Percentiles rank a stretch among this genome's conserved stretches.
phyloP scores from a whole-genome alignment of 2,113 vertebrate species.

The Bufo gargarizans region DNA sequence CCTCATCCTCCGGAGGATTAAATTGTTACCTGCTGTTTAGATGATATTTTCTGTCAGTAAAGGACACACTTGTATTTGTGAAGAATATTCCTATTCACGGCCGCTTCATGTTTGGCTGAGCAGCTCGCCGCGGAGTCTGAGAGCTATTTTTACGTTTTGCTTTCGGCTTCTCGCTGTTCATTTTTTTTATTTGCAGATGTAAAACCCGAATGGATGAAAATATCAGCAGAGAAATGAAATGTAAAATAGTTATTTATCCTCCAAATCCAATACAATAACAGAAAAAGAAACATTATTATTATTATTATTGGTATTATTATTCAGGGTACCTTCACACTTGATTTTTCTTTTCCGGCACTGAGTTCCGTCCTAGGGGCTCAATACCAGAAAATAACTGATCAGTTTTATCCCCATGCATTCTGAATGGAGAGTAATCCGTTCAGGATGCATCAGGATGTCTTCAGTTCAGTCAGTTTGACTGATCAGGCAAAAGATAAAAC shows the following conservation, averaged over 20 bases:
- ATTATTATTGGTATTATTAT: too few relatives aligned
- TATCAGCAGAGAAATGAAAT: neutral
- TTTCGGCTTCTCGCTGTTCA: neutral
- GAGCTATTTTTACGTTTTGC: neutral
- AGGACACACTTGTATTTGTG: neutral
- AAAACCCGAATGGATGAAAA: neutral
- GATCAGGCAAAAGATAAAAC: too few relatives aligned
- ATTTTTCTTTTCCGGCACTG: too few relatives aligned
- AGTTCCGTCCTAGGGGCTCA: too few relatives aligned
- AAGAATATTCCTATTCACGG: neutral
- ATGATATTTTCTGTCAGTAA: constrained; percentile 6
- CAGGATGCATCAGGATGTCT: too few relatives aligned
- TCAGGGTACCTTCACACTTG: too few relatives aligned
- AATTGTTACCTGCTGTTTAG: constrained; percentile 38
- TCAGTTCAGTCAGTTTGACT: too few relatives aligned
- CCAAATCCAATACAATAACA: neutral
- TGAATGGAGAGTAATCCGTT: too few relatives aligned
- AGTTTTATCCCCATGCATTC: too few relatives aligned
- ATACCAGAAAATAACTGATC: too few relatives aligned
- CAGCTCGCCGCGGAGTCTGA: neutral
- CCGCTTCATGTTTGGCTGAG: neutral
- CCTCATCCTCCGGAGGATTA: constrained; percentile 10
- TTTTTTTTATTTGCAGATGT: neutral
- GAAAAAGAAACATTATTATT: neutral
- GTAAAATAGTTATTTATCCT: neutral